Conservation (phyloP, 1,140 invertebrate species). For the Phocides pigmalion region DNA sequence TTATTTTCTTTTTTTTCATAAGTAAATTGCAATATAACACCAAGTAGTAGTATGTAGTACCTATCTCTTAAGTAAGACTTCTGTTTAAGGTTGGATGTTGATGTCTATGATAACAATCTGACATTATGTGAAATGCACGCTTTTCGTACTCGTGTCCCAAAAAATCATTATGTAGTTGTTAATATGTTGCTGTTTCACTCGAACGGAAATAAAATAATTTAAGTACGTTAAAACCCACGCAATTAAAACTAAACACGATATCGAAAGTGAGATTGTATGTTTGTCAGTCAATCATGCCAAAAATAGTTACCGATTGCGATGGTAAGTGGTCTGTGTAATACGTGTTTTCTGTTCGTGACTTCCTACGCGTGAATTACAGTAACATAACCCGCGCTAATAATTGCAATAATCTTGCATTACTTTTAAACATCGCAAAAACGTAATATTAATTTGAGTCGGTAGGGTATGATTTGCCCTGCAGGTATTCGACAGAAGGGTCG, state of each 20-base stretch:
- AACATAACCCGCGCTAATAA: neutral
- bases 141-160: too few species aligned
- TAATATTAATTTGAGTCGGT: too few species aligned
- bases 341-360: neutral
- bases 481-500: too few species aligned
- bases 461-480: too few species aligned
- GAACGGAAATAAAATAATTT: constrained; percentile 5
- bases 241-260: neutral
- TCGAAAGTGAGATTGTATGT: constrained; percentile 1
- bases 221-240: neutral
- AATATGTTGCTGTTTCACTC: neutral
- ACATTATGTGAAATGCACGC: too few species aligned
- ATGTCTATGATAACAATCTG: too few species aligned
- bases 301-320: neutral
- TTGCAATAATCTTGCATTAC: neutral
- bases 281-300: constrained; percentile 3
- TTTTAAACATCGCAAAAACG: too few species aligned
- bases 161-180: neutral
- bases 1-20: too few species aligned
- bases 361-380: neutral
- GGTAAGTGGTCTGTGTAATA: neutral
- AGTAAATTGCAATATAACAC: too few species aligned
- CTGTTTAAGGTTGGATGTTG: constrained; percentile 3
- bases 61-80: too few species aligned
- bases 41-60: too few species aligned